Evolutionary conservation across 2,888 invertebrate genomes (phyloP), one percentile per base, ranked within the genome.

Genomic region (Plusia festucae): DNA sequence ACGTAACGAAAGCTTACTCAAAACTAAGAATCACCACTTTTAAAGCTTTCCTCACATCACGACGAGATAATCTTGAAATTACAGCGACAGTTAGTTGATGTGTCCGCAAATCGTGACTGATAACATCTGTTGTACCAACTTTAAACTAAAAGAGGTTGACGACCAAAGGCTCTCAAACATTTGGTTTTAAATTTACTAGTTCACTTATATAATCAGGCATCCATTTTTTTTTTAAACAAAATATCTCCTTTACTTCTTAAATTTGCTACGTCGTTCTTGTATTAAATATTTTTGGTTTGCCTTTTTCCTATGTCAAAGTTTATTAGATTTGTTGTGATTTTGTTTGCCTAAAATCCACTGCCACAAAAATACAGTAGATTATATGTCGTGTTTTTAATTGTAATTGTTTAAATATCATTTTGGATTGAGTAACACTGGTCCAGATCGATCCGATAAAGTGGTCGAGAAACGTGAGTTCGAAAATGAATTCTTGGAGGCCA

Each of bases 101-200:
- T 68, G 64, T 68, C 65, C 61, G 49, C 57, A 54, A 77, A 57
- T 77, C 80, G 80, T 80, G 80, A 81, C 58, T 66, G 80, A 80
- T 80, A 70, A 0, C 53, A 81, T 80, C 80, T 66, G 53, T 63
- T 51, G 63, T 63, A 54, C 57, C 53, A 65, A 60, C 57, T 69
- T 60, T 51, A 55, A 58, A 53, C 60, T 68, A 66, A 67, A 60
- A 63, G 73, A 70, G 46, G 24, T 77, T 30, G n/a, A 0, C 9
- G 11, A 20, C 18, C 11, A 40, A 27, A 55, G 61, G 22, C 56
- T 13, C 22, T 61, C 54, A 75, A 68, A 56, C 11, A 60, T 58
- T 24, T 24, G 18, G 46, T 0, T 4, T 49, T 18, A 15, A 40
- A n/a, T 40, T 40, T n/a, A 40, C n/a, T n/a, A n/a, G n/a, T n/a